Evolutionary conservation across 2,113 vertebrate genomes (phyloP).

Genomic region (Triplophysa dalaica): DNA sequence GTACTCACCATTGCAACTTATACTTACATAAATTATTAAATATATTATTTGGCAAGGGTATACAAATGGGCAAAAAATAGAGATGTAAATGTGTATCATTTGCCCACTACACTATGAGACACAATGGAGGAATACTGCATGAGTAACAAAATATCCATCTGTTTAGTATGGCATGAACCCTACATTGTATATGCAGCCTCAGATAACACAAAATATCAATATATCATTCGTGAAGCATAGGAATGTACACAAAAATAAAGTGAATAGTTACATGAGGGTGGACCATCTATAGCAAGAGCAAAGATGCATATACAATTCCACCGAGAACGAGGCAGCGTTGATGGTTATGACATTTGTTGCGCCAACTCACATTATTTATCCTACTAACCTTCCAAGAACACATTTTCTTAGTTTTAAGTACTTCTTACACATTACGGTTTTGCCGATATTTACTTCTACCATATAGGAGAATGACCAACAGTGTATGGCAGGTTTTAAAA

Average conservation of each 20-base stretch:
- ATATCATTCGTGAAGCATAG: slow-evolving; percentile 69
- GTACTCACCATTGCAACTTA: slow-evolving; percentile 76
- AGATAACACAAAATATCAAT: slow-evolving; percentile 72
- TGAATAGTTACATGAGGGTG: slow-evolving; percentile 64
- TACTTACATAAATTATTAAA: slow-evolving; percentile 76
- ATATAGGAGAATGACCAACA: not conserved
- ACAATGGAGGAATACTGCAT: slow-evolving; percentile 75
- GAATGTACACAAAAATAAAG: slow-evolving; percentile 83
- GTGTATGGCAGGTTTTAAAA: slow-evolving; percentile 35
- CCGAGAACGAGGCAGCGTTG: slow-evolving; percentile 36
- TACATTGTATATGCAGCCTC: slow-evolving; percentile 78
- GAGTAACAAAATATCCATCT: slow-evolving; percentile 73
- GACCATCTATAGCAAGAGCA: slow-evolving; percentile 53
- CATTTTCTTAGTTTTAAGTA: not conserved
- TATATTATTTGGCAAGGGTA: slow-evolving; percentile 73
- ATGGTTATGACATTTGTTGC: slow-evolving; percentile 8
- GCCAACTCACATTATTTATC: slow-evolving; percentile 16
- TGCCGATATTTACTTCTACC: not conserved
- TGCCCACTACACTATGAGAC: slow-evolving; percentile 65
- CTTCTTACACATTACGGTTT: not conserved
- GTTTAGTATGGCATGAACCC: slow-evolving; percentile 63
- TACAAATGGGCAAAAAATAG: slow-evolving; percentile 68
- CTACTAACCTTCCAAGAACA: not conserved
- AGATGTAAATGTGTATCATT: slow-evolving; percentile 65
- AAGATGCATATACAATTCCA: slow-evolving; percentile 45